Evolutionary conservation across 2,797 vertebrate genomes (phyloP), one percentile per base, ranked within the genome.

Genomic region (Anolis apletophallus): DNA sequence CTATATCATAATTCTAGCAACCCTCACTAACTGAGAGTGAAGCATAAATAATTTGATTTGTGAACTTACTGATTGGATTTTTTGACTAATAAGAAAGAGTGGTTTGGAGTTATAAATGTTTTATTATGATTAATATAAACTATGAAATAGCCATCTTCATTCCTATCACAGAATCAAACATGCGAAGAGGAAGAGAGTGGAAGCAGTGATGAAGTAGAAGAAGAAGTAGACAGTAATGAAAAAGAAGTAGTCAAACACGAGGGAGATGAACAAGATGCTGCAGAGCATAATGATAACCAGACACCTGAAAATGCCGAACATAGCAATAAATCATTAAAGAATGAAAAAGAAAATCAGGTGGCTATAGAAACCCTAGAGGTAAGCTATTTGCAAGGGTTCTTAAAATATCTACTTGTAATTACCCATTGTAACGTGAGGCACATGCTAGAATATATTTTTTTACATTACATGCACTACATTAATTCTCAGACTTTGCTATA

Each of bases 151-250:
- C 1, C 92, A 85, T 87, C 89, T 92, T 92, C 78, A 85, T 68
- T 94, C 93, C 93, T 94, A 46, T 93, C 85, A 89, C 90, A 97
- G 96, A 90, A 92, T 89, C 80, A 86, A 36, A 85, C 87, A 55
- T 91, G 23, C 81, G 88, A 92, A 85, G 83, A 68, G 71, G 93
- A 93, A 88, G 90, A 93, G 36, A 90, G 86, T 57, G 81, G 90
- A 85, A 78, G 88, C 74, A 23, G 50, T n/a, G 46, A 55, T 77
- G 61, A 29, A 64, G n/a, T n/a, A n/a, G 59, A 26, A 64, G 59
- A 26, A 19, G 54, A 54, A 26, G 0, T 12, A 52, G 69, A 88
- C 29, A 2, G 21, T 17, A 29, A 64, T 32, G 81, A 74, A 26
- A 54, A n/a, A 29, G 74, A 89, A 16, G 32, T 46, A 1, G 50